Evolutionary conservation across 2,888 invertebrate species (phyloP).

Genomic region (Trypoxylon attenuatum): DNA sequence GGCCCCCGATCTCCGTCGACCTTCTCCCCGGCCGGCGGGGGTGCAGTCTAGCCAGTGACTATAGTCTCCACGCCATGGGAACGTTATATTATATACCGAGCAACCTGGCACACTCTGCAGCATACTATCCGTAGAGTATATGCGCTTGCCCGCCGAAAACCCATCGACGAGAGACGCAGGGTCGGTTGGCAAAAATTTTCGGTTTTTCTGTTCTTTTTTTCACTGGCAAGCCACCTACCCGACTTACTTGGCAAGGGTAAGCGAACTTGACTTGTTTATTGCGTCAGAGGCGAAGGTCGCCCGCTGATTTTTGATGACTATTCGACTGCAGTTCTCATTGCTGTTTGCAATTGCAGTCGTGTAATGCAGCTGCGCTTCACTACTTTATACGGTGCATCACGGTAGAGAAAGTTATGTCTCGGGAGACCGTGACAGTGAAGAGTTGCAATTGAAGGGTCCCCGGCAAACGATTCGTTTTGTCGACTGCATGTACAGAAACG

Average conservation of each 20-base stretch:
- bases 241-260: slow-evolving; percentile 14
- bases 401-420: too few relatives aligned
- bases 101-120: slow-evolving; percentile 19
- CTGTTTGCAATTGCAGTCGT: too few relatives aligned
- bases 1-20: slow-evolving; percentile 61
- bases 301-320: slow-evolving; percentile 19
- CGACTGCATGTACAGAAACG: slow-evolving; percentile 22
- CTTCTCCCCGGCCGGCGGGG: slow-evolving; percentile 62
- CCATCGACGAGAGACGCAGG: slow-evolving; percentile 44
- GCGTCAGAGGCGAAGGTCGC: slow-evolving; percentile 1
- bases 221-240: background rate
- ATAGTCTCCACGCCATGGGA: slow-evolving; percentile 59
- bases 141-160: slow-evolving; percentile 37
- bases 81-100: slow-evolving; percentile 53
- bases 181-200: slow-evolving; percentile 35
- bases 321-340: background rate
- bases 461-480: too few relatives aligned
- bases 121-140: slow-evolving; percentile 32
- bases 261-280: slow-evolving; percentile 6
- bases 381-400: too few relatives aligned
- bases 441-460: too few relatives aligned
- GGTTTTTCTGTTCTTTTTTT: slow-evolving; percentile 7
- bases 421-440: too few relatives aligned
- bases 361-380: too few relatives aligned
- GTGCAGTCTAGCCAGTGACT: slow-evolving; percentile 70